These are phyloP conservation scores for Alentia gelatinosa DNA, from an alignment of 2,888 invertebrate species.

Conservation along the genomic window DNA sequence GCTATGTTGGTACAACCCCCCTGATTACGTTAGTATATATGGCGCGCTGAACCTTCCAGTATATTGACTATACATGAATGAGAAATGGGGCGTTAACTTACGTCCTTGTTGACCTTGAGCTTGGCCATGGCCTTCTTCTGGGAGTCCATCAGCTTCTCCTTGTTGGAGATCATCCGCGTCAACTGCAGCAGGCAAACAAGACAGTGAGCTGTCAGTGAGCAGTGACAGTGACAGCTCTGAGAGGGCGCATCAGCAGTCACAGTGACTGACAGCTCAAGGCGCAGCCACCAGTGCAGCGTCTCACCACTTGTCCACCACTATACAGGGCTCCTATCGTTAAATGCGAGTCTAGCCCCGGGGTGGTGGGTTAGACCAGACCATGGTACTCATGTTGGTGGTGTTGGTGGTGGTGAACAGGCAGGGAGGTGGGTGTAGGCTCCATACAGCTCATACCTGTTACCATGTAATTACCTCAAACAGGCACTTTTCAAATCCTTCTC, in stretches of 20 bases:
- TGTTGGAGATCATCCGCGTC: slow-evolving; percentile 38
- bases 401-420: not conserved
- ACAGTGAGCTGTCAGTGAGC: not conserved
- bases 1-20: too few species aligned
- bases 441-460: not conserved
- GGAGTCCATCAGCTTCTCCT: slow-evolving; percentile 10
- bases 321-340: too few species aligned
- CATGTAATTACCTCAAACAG: slow-evolving; percentile 1
- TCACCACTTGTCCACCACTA: too few species aligned
- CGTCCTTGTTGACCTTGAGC: slow-evolving; percentile 36
- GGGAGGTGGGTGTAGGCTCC: not conserved
- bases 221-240: not conserved
- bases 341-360: too few species aligned
- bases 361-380: too few species aligned
- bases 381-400: too few species aligned
- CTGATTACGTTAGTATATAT: too few species aligned
- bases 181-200: not conserved
- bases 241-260: not conserved
- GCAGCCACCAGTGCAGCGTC: not conserved
- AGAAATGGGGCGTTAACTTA: not conserved
- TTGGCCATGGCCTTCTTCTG: slow-evolving; percentile 46
- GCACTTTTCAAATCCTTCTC: too few species aligned
- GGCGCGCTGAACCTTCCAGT: too few species aligned
- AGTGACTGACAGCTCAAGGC: not conserved
- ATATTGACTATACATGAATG: too few species aligned